Percentiles rank a stretch among this genome's conserved stretches.
These are phyloP conservation scores for Chelon labrosus DNA, from an alignment of 2,797 vertebrate species.

Conservation along the genomic window DNA sequence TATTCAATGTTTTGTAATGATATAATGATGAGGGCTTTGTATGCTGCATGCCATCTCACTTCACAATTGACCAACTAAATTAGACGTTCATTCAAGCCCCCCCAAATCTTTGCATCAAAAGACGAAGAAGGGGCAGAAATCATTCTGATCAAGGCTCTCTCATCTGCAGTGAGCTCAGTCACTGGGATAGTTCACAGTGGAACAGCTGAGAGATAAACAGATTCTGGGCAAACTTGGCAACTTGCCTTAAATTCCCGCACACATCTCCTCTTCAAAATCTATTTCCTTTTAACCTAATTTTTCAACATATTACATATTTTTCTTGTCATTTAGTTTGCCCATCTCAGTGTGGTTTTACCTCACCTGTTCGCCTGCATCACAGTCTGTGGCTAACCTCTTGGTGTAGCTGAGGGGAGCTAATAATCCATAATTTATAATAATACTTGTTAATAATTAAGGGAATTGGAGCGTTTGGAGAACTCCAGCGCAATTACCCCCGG, in stretches of 20 bases:
- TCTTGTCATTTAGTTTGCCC: constrained; percentile 25
- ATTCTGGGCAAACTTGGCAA: constrained; percentile 21
- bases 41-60: constrained; percentile 26
- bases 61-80: constrained; percentile 75
- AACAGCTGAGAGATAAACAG: constrained; percentile 56
- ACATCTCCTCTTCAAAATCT: background rate
- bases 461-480: constrained; percentile 75
- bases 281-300: background rate
- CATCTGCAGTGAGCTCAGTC: constrained; percentile 28
- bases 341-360: background rate
- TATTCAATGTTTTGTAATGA: constrained; percentile 77
- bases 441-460: constrained; percentile 81
- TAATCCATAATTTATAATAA: constrained; percentile 84
- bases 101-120: constrained; percentile 35
- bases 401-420: constrained; percentile 61
- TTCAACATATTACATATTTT: background rate
- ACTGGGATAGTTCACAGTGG: constrained; percentile 13
- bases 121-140: background rate
- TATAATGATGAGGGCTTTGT: constrained; percentile 72
- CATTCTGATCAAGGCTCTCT: constrained; percentile 11
- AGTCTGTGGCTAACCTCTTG: constrained; percentile 5
- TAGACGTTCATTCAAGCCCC: constrained; percentile 45
- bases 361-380: constrained; percentile 44
- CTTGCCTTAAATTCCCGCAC: constrained; percentile 20
- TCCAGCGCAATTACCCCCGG: constrained; percentile 77